Evolutionary conservation across 2,888 invertebrate species (phyloP).

Genomic region (Laspeyria flexula): DNA sequence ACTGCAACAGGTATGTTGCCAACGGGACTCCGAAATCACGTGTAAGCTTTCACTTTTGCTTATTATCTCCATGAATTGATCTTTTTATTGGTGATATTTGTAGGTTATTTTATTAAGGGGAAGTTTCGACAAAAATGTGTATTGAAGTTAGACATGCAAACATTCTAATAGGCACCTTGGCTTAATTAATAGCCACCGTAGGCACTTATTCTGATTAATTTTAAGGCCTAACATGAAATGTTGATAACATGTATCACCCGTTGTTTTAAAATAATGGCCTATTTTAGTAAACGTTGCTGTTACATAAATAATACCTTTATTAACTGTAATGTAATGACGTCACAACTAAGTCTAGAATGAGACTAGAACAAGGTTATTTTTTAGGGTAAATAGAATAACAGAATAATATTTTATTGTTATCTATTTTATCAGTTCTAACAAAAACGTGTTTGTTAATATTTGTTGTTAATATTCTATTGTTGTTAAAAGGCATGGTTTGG

Average conservation of each 20-base stretch:
- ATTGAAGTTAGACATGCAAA: slow-evolving; percentile 38
- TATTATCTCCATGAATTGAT: slow-evolving; percentile 76
- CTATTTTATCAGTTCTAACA: not conserved
- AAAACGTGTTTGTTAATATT: not conserved
- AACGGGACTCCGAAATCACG: slow-evolving; percentile 81
- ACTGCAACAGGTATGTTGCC: slow-evolving; percentile 84
- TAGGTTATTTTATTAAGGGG: slow-evolving; percentile 19
- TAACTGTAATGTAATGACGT: slow-evolving; percentile 3
- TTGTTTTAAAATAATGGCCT: slow-evolving; percentile 27
- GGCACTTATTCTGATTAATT: slow-evolving; percentile 45
- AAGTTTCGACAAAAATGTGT: slow-evolving; percentile 18
- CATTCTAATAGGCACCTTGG: slow-evolving; percentile 38
- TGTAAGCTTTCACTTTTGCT: slow-evolving; percentile 80
- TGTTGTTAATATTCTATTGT: too few relatives aligned
- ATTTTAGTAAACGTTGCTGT: slow-evolving; percentile 3
- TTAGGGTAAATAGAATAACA: slow-evolving; percentile 18
- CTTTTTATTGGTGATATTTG: slow-evolving; percentile 51
- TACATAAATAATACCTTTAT: not conserved
- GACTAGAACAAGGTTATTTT: slow-evolving; percentile 17
- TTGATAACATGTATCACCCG: slow-evolving; percentile 37
- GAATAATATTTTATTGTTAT: not conserved
- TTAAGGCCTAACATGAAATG: slow-evolving; percentile 38
- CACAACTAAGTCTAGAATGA: slow-evolving; percentile 14
- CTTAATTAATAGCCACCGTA: slow-evolving; percentile 42
- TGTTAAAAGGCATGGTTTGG: too few relatives aligned